These are phyloP conservation scores for Mesaphorura yosii DNA, from an alignment of 1,140 invertebrate species.

Conservation along the genomic window DNA sequence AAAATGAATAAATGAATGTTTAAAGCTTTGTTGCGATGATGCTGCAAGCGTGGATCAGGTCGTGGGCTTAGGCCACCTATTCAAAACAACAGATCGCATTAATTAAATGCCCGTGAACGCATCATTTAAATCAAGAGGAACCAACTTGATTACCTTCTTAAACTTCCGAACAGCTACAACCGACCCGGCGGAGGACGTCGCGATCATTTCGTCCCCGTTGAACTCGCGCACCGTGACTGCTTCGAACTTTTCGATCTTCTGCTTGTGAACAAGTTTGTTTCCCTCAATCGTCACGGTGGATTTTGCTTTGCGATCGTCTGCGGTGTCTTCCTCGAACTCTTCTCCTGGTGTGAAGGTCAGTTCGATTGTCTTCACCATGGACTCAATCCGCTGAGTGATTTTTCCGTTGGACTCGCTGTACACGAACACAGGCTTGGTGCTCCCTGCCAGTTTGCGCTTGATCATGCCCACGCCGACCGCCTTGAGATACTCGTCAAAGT, in stretches of 20 bases:
- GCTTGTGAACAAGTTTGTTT: conserved; percentile 17
- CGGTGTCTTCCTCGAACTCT: conserved; percentile 59
- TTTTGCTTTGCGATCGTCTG: conserved; percentile 12
- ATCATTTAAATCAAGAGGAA: too few species aligned
- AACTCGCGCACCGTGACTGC: conserved; percentile 21
- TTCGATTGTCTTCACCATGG: conserved; percentile 62
- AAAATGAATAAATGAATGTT: too few species aligned
- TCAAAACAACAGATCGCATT: too few species aligned
- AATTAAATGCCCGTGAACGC: too few species aligned
- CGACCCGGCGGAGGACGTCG: conserved; percentile 2
- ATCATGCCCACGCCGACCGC: conserved; percentile 4
- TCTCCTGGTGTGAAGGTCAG: conserved; percentile 60
- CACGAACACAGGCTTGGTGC: background rate
- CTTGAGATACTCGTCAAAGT: conserved; percentile 2
- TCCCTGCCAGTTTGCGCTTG: conserved; percentile 1
- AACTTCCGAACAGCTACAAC: conserved; percentile 6
- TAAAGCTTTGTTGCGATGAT: too few species aligned
- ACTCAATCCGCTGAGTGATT: conserved; percentile 44
- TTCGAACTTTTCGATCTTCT: conserved; percentile 1
- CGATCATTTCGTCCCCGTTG: conserved; percentile 11
- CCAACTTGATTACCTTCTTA: too few species aligned
- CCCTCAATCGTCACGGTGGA: conserved; percentile 16
- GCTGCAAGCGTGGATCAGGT: too few species aligned
- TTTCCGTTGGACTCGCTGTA: background rate
- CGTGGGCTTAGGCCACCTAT: too few species aligned